Conservation (phyloP, 2,888 invertebrate species). For the Sussaba pulchella region DNA sequence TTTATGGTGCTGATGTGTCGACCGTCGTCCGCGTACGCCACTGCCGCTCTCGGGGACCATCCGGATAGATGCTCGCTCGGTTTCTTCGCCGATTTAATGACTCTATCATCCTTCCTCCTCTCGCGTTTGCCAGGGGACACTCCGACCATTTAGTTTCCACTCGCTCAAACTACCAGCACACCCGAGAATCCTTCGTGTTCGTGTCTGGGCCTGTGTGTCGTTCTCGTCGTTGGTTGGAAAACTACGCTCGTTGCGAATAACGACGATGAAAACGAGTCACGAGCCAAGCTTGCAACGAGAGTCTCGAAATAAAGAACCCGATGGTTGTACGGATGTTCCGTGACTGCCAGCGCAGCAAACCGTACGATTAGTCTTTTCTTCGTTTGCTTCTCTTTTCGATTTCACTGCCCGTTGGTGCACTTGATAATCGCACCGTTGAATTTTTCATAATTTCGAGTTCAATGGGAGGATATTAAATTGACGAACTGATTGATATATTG, state of each 20-base stretch:
- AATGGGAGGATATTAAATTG: too few species aligned
- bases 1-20: conserved; percentile 16
- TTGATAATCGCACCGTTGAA: too few species aligned
- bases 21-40: conserved; percentile 28
- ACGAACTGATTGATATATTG: too few species aligned
- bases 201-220: conserved; percentile 4
- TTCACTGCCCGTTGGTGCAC: too few species aligned
- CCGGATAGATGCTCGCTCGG: conserved; percentile 48
- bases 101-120: conserved; percentile 43
- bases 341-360: conserved; percentile 58
- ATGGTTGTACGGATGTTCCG: conserved; percentile 34
- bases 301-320: neutral
- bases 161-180: conserved; percentile 54
- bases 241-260: conserved; percentile 39
- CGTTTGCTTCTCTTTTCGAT: conserved; percentile 24
- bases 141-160: conserved; percentile 60
- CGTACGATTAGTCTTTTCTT: conserved; percentile 33
- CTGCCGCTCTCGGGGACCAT: conserved; percentile 12
- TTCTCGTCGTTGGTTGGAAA: conserved; percentile 33
- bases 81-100: conserved; percentile 63
- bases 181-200: conserved; percentile 6
- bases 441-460: too few species aligned
- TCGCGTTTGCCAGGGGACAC: conserved; percentile 42
- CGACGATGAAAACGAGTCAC: conserved; percentile 55
- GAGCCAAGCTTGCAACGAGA: conserved; percentile 45